phyloP scores from a whole-genome alignment of 2,797 vertebrate genomes.

The Chelidonichthys spinosus region DNA sequence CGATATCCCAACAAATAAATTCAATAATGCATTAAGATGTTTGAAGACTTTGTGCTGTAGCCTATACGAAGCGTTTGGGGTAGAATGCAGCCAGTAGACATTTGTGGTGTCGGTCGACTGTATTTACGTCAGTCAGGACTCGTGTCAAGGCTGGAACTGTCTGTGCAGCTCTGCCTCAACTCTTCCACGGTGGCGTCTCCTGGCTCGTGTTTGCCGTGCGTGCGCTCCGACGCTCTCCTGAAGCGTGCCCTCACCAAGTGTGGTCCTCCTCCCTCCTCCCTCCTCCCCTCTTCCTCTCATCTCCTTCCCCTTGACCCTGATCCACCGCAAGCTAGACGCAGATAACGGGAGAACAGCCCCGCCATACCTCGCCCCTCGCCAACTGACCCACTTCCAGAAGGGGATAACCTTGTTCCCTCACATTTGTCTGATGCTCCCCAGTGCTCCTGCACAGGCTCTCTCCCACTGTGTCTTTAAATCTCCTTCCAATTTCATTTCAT shows the following conservation, averaged over 20 bases:
- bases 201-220: conserved; percentile 46
- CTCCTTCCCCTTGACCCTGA: conserved; percentile 82
- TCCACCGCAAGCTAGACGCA: conserved; percentile 58
- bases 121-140: conserved; percentile 67
- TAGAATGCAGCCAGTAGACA: background rate
- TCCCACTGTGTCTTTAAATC: conserved; percentile 9
- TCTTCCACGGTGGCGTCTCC: conserved; percentile 37
- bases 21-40: background rate
- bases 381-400: conserved; percentile 79
- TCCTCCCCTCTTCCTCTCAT: conserved; percentile 66
- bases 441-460: conserved; percentile 31
- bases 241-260: conserved; percentile 87
- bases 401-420: conserved; percentile 73
- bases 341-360: conserved; percentile 74
- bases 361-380: conserved; percentile 74
- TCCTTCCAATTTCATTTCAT: conserved; percentile 11
- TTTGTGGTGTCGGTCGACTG: conserved; percentile 40
- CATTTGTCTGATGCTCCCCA: conserved; percentile 64
- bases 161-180: conserved; percentile 63
- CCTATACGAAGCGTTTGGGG: background rate
- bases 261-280: conserved; percentile 64
- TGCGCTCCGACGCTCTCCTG: conserved; percentile 74
- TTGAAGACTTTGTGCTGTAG: background rate
- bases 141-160: conserved; percentile 76
- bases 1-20: background rate